A percentile compares a stretch with the other conserved stretches of the same genome.
Conservation (phyloP, 2,797 vertebrate genomes). For the Perodicticus potto region DNA sequence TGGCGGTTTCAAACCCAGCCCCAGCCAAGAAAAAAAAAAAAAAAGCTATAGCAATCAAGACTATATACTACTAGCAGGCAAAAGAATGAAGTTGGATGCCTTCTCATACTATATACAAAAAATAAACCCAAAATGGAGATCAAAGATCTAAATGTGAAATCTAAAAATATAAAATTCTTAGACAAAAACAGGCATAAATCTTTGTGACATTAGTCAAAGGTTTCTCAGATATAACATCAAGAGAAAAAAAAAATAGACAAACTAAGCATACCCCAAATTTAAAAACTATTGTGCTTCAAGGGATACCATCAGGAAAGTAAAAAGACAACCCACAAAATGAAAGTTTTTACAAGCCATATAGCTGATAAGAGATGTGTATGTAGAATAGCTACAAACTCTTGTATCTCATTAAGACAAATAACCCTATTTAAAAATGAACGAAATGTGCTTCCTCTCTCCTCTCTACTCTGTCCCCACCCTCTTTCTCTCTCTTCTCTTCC, state of each 20-base stretch:
- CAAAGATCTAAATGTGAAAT: not conserved
- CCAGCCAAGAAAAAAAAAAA: too few relatives aligned
- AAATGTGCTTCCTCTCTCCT: not conserved
- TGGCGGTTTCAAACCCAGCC: too few relatives aligned
- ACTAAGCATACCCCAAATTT: not conserved
- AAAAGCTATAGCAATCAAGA: not conserved
- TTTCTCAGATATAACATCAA: not conserved
- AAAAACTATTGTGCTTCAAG: slow-evolving; percentile 31
- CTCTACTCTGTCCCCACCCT: too few relatives aligned
- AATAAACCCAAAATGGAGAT: slow-evolving; percentile 14
- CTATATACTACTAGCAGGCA: not conserved
- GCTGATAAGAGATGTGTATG: not conserved
- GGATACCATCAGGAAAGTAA: not conserved
- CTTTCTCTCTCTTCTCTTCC: too few relatives aligned
- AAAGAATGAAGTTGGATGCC: not conserved
- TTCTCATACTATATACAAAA: slow-evolving; percentile 29
- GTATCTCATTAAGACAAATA: not conserved
- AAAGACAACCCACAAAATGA: not conserved
- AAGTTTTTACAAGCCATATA: not conserved
- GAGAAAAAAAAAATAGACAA: not conserved
- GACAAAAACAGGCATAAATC: slow-evolving; percentile 6
- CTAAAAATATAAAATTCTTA: not conserved
- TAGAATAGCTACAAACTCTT: slow-evolving; percentile 35
- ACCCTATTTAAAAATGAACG: not conserved
- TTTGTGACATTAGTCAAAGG: not conserved